Evolutionary conservation across 2,888 invertebrate genomes (phyloP).

Genomic region (Odontocerum albicorne): DNA sequence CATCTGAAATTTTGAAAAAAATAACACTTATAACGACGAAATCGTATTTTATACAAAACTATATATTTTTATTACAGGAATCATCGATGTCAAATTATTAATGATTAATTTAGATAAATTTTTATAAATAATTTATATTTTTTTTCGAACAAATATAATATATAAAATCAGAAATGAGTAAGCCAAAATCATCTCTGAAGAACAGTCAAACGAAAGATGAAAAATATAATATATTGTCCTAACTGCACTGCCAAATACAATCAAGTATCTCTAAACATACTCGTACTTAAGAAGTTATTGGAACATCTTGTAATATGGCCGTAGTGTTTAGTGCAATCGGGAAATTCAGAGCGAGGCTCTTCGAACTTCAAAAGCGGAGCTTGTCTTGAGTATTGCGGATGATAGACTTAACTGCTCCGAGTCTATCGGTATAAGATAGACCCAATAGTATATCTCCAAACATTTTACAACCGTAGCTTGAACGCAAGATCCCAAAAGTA

Average conservation of each 20-base stretch:
- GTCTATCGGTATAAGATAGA: neutral
- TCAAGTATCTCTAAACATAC: neutral
- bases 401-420: neutral
- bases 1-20: slow-evolving; percentile 37
- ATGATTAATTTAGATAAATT: slow-evolving; percentile 29
- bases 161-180: slow-evolving; percentile 28
- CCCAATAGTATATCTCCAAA: neutral
- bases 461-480: neutral
- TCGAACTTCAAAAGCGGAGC: slow-evolving; percentile 23
- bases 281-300: neutral
- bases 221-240: neutral
- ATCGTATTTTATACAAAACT: slow-evolving; percentile 38
- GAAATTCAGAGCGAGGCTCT: neutral
- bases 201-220: neutral
- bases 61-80: slow-evolving; percentile 37
- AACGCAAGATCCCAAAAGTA: neutral
- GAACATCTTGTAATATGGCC: neutral
- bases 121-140: slow-evolving; percentile 22
- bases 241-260: neutral
- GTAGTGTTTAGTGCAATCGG: neutral
- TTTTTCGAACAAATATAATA: slow-evolving; percentile 19
- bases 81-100: slow-evolving; percentile 36
- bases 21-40: slow-evolving; percentile 37
- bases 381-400: slow-evolving; percentile 17
- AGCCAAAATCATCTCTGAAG: slow-evolving; percentile 30